These are phyloP conservation scores for Plestiodon gilberti DNA, from an alignment of 2,113 vertebrate species.

Conservation along the genomic window DNA sequence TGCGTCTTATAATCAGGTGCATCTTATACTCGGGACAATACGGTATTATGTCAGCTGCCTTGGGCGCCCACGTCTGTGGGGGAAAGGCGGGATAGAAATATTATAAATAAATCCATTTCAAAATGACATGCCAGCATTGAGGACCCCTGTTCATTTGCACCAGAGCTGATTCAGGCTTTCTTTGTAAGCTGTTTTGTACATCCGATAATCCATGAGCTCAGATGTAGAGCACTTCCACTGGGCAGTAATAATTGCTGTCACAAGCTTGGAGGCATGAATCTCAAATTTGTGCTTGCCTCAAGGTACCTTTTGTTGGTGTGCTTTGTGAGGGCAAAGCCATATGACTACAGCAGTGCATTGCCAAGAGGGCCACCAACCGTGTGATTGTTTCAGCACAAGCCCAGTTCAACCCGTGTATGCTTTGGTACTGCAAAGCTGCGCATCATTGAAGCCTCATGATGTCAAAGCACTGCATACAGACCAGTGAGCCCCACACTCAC, in stretches of 20 bases:
- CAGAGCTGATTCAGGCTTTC: slow-evolving; percentile 5
- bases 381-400: background rate
- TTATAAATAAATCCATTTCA: slow-evolving; percentile 40
- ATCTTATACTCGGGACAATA: no score
- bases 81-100: background rate
- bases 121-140: slow-evolving; percentile 48
- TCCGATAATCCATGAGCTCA: slow-evolving; percentile 59
- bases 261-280: slow-evolving; percentile 12
- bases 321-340: background rate
- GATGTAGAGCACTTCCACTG: slow-evolving; percentile 51
- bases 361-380: background rate
- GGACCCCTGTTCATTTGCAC: slow-evolving; percentile 4
- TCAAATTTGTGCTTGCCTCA: slow-evolving; percentile 30
- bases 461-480: background rate
- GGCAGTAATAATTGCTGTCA: slow-evolving; percentile 37
- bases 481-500: background rate
- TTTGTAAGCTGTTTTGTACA: slow-evolving; percentile 36
- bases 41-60: no score
- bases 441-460: background rate
- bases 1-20: no score
- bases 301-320: slow-evolving; percentile 31
- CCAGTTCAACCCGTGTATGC: background rate
- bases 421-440: background rate
- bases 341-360: background rate
- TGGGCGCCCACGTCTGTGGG: no score